Evolutionary conservation across 2,113 vertebrate genomes (phyloP).

Genomic region (Fregetta grallaria): DNA sequence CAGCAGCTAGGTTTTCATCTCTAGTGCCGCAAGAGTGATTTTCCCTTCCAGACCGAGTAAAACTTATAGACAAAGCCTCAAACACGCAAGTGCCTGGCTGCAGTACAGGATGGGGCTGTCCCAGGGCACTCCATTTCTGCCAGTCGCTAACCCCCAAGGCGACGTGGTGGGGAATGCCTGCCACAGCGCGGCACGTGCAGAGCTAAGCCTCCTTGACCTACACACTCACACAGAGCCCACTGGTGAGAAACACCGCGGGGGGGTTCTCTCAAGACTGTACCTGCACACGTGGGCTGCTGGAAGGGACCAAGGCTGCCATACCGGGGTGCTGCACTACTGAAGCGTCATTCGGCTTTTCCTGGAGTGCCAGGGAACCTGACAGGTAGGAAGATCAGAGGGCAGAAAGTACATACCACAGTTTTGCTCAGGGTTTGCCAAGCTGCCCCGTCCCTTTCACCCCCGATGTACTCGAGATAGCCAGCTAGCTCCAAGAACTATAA

Average conservation of each 20-base stretch:
- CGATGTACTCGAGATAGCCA: neutral
- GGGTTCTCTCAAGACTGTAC: neutral
- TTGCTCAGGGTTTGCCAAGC: neutral
- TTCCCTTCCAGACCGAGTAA: neutral
- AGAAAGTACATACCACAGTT: neutral
- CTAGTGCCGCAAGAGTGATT: neutral
- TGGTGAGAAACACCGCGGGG: fast-evolving
- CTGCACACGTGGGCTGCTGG: neutral
- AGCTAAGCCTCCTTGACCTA: neutral
- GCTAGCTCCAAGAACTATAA: neutral
- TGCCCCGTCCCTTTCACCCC: neutral
- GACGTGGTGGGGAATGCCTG: fast-evolving
- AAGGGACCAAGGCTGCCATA: neutral
- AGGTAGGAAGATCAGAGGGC: neutral
- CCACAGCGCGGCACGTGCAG: fast-evolving
- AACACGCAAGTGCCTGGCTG: neutral
- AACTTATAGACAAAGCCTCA: neutral
- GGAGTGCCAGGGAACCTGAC: neutral
- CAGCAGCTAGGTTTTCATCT: neutral
- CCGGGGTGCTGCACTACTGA: too few relatives aligned
- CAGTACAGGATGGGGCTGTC: neutral
- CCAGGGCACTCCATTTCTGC: fast-evolving
- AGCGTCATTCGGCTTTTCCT: neutral
- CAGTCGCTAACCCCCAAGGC: fast-evolving
- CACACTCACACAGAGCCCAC: neutral